Evolutionary conservation across 2,113 vertebrate species (phyloP), one percentile per base, ranked within the genome.

Genomic region (Gnathonemus echidnorhynchus): DNA sequence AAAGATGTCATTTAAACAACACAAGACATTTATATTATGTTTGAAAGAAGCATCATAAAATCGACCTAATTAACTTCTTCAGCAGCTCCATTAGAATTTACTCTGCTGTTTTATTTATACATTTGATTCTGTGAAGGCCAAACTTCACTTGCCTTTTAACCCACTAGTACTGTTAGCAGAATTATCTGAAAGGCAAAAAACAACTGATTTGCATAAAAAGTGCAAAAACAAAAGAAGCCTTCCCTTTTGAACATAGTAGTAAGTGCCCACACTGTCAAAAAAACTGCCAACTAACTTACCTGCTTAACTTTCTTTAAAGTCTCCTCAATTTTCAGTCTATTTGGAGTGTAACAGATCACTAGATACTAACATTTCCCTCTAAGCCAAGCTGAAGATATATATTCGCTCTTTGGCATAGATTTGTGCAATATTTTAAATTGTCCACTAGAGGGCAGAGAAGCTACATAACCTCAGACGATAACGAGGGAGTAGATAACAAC

Each of bases 381-480:
- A 19, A 27, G 21, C 42, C 74, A 89, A 42, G 46, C 48, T 88
- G 62, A 80, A 24, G 49, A 80, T 52, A 89, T 13, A 83, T 50
- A 3, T 89, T 86, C 45, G 89, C 52, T 89, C 89, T 89, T 89
- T 89, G 89, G 89, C 52, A 50, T 89, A 85, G 21, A 62, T 85
- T 89, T 53, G 74, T 89, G 89, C 74, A 89, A 86, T 86, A 58
- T 52, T 39, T 77, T 31, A 56, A 89, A 45, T 85, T n/a, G 5
- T 62, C 89, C 89, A 85, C 77, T 84, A 86, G 89, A 84, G 80
- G 80, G 89, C 74, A 89, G 42, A 58, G 7, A 86, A 89, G 89
- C 48, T 89, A 21, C 45, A 89, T 87, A 52, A 87, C 48, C 86
- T 52, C 87, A 45, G 53, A 62, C 19, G 42, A 52, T 87, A n/a